phyloP scores from a whole-genome alignment of 2,797 vertebrate species.

The Lutra lutra region DNA sequence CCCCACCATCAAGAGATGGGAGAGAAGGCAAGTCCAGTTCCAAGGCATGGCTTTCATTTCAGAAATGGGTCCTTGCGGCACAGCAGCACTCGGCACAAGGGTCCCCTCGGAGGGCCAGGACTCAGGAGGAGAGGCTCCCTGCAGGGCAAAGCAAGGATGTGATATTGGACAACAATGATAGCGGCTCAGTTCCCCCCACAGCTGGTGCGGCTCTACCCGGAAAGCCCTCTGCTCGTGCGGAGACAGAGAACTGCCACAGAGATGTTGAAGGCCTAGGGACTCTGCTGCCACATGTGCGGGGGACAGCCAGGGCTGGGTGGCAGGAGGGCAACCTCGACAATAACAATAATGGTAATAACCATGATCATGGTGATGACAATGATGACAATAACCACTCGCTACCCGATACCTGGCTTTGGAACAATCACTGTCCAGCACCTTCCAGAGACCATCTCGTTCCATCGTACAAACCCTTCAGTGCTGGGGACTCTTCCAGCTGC shows the following conservation, averaged over 20 bases:
- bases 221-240: accelerated
- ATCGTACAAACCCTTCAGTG: neutral
- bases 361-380: neutral
- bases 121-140: slow-evolving; percentile 89
- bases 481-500: neutral
- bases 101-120: slow-evolving; percentile 86
- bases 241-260: neutral
- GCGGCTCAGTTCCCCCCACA: neutral
- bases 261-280: too few relatives aligned
- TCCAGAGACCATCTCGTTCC: neutral
- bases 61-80: slow-evolving; percentile 1
- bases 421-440: neutral
- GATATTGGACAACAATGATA: neutral
- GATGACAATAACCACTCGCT: neutral
- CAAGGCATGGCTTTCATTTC: slow-evolving; percentile 89
- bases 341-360: too few relatives aligned
- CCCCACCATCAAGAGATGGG: slow-evolving; percentile 90
- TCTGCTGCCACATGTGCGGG: accelerated
- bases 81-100: slow-evolving; percentile 76
- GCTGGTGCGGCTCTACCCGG: neutral
- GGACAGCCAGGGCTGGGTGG: neutral
- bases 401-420: neutral
- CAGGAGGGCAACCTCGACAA: neutral
- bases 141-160: slow-evolving; percentile 73
- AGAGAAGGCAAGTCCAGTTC: slow-evolving; percentile 92